Evolutionary conservation across 2,888 invertebrate species (phyloP).

Genomic region (Cacoxenus indagator): DNA sequence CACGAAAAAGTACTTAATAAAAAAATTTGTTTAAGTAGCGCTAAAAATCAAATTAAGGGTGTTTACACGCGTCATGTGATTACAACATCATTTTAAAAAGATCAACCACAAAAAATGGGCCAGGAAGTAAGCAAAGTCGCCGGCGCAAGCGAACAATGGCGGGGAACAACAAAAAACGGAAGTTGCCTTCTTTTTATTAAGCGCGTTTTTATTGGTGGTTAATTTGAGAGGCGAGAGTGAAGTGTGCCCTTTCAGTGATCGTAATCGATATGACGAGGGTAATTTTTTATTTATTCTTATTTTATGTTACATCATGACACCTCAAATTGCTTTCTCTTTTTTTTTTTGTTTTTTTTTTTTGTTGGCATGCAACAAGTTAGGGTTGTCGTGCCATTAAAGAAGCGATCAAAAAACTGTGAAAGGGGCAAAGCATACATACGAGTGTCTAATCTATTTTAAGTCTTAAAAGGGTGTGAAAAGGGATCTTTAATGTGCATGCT

Average conservation of each 20-base stretch:
- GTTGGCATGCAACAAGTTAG: slow-evolving; percentile 36
- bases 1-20: slow-evolving; percentile 29
- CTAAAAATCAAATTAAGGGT: slow-evolving; percentile 62
- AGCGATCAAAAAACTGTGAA: slow-evolving; percentile 23
- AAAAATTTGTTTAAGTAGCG: slow-evolving; percentile 57
- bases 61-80: slow-evolving; percentile 54
- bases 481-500: slow-evolving; percentile 20
- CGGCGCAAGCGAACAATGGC: slow-evolving; percentile 8
- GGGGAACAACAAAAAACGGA: slow-evolving; percentile 50
- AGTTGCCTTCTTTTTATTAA: slow-evolving; percentile 57
- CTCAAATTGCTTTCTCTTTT: slow-evolving; percentile 8
- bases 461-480: slow-evolving; percentile 29
- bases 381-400: slow-evolving; percentile 27
- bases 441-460: neutral
- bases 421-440: slow-evolving; percentile 20
- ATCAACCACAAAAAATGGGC: slow-evolving; percentile 39
- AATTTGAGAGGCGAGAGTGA: slow-evolving; percentile 43
- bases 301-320: no score
- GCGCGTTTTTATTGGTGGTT: slow-evolving; percentile 65
- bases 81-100: slow-evolving; percentile 56
- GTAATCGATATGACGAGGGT: slow-evolving; percentile 56
- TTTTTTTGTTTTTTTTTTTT: slow-evolving; percentile 9
- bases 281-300: slow-evolving; percentile 21
- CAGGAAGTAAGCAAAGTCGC: neutral
- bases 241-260: slow-evolving; percentile 39